A percentile compares a stretch with the other conserved stretches of the same genome.
These are phyloP conservation scores for Chromis chromis DNA, from an alignment of 2,797 vertebrate genomes.

Conservation along the genomic window DNA sequence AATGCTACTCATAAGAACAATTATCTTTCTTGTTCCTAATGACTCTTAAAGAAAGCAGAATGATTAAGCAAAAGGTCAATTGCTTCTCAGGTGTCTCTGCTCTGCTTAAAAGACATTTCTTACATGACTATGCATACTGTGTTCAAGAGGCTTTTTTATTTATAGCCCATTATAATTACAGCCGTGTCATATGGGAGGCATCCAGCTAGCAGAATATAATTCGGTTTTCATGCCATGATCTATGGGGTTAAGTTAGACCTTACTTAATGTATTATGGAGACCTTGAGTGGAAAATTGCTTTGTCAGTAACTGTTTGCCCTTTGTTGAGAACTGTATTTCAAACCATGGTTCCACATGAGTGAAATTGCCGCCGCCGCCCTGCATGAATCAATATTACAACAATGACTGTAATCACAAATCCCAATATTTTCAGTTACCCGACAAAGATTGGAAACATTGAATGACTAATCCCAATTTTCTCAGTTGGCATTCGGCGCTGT, in stretches of 20 bases:
- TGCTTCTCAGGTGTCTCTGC: constrained; percentile 42
- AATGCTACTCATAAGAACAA: constrained; percentile 9
- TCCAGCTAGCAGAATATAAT: constrained; percentile 42
- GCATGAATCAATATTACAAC: constrained; percentile 65
- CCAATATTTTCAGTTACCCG: constrained; percentile 53
- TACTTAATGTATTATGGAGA: constrained; percentile 64
- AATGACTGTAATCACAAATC: constrained; percentile 67
- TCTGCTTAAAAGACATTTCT: constrained; percentile 14
- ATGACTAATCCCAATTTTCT: constrained; percentile 58
- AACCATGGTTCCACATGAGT: constrained; percentile 57
- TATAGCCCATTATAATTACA: constrained; percentile 61
- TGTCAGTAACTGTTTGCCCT: constrained; percentile 74
- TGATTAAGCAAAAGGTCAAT: constrained; percentile 27
- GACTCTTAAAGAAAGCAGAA: constrained; percentile 19
- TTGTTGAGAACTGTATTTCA: constrained; percentile 72
- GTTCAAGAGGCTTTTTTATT: constrained; percentile 51
- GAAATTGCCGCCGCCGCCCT: constrained; percentile 45
- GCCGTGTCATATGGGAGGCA: constrained; percentile 51
- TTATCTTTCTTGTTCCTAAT: constrained; percentile 11
- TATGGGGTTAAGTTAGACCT: constrained; percentile 55
- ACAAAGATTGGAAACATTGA: constrained; percentile 59
- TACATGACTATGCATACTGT: constrained; percentile 44
- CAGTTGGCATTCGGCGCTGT: constrained; percentile 47
- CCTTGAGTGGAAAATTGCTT: constrained; percentile 76
- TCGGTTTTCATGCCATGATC: constrained; percentile 56